These are phyloP conservation scores for Drosophila sulfurigaster DNA, from an alignment of 1,140 invertebrate species.

Conservation along the genomic window DNA sequence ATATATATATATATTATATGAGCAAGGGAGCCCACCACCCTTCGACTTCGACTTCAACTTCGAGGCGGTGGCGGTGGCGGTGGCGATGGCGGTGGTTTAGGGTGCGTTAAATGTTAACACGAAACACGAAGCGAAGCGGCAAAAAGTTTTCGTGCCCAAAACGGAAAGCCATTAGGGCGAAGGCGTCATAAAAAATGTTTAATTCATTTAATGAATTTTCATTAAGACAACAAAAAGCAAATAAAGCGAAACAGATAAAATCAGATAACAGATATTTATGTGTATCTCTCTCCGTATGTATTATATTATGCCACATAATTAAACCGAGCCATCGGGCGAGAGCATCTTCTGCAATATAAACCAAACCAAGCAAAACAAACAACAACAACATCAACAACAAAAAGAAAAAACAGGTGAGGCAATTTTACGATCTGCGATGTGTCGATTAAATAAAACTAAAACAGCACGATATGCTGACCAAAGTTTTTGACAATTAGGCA, in stretches of 20 bases:
- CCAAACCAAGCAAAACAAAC: no score
- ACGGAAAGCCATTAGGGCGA: slow-evolving; percentile 47
- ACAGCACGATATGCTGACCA: no score
- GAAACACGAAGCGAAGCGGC: slow-evolving; percentile 53
- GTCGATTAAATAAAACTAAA: no score
- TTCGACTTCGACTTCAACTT: no score
- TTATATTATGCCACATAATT: slow-evolving; percentile 32
- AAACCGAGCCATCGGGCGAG: neutral
- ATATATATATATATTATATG: neutral
- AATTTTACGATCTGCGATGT: neutral
- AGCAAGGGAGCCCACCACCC: neutral
- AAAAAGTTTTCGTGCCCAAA: slow-evolving; percentile 36
- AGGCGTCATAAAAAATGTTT: slow-evolving; percentile 57
- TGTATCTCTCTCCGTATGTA: slow-evolving; percentile 18
- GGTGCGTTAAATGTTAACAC: slow-evolving; percentile 73
- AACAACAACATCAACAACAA: neutral
- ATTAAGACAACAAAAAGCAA: slow-evolving; percentile 38
- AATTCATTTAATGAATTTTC: slow-evolving; percentile 55
- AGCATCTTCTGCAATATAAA: neutral
- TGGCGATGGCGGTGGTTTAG: slow-evolving; percentile 24
- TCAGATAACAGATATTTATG: slow-evolving; percentile 28
- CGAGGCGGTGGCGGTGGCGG: neutral
- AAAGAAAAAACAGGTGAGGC: neutral
- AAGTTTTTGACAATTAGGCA: no score
- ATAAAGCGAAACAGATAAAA: slow-evolving; percentile 36